Percentiles rank a stretch among this genome's conserved stretches.
Conservation (phyloP, 2,797 vertebrate species). For the Anomalospiza imberbis region DNA sequence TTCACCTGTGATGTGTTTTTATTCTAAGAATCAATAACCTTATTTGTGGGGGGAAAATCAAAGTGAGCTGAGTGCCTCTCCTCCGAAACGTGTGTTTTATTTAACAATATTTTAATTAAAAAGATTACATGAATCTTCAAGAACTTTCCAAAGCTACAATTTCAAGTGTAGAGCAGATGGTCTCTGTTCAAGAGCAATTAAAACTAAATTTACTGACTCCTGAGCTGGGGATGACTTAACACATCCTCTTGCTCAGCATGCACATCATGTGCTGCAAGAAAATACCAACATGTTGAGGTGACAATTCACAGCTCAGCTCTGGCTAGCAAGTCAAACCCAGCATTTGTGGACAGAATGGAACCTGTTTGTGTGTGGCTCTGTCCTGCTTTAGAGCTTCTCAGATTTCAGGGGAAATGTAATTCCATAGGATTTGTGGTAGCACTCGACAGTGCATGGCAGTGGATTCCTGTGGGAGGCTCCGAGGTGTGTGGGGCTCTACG, state of each 20-base stretch:
- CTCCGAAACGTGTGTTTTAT: neutral
- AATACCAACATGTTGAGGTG: neutral
- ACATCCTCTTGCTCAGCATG: neutral
- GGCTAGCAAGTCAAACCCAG: neutral
- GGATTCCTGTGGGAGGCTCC: neutral
- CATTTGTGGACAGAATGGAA: neutral
- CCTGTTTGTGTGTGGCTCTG: neutral
- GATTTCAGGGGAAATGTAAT: neutral
- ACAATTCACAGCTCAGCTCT: neutral
- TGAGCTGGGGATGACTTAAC: neutral
- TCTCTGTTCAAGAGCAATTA: constrained; percentile 39
- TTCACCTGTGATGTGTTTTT: neutral
- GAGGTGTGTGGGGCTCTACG: neutral
- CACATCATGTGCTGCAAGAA: neutral
- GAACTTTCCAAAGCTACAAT: constrained; percentile 26
- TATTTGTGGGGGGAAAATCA: neutral
- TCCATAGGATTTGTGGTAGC: neutral
- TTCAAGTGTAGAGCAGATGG: constrained; percentile 31
- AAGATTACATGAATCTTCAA: neutral
- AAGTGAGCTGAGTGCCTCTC: neutral
- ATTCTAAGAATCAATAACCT: neutral
- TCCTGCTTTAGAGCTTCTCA: neutral
- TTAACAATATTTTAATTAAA: neutral
- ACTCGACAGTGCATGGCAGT: neutral
- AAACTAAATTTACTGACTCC: constrained; percentile 53